Percentiles rank a stretch among this genome's conserved stretches.
phyloP scores from a whole-genome alignment of 37 sponge, comb jelly and placozoan genomes.

The Spongilla lacustris region DNA sequence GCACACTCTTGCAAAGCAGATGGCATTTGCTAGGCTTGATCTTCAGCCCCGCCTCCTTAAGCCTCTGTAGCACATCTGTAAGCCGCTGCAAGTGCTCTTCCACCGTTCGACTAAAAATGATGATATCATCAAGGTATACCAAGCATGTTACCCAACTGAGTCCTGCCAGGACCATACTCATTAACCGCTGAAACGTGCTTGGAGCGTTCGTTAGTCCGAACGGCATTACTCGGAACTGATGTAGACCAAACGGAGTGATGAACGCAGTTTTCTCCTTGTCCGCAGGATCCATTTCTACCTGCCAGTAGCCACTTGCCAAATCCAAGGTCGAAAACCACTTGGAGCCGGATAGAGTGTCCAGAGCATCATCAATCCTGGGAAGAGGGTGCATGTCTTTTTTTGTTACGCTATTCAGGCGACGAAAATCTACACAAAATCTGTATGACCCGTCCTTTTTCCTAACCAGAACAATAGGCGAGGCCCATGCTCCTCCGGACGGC shows the following conservation, averaged over 20 bases:
- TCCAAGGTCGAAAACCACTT: conserved; percentile 27
- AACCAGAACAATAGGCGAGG: conserved; percentile 37
- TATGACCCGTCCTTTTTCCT: conserved; percentile 27
- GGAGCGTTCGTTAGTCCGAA: conserved; percentile 52
- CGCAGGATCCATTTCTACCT: conserved; percentile 17
- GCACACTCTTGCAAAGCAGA: conserved; percentile 3
- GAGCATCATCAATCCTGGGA: conserved; percentile 23
- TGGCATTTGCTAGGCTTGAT: conserved; percentile 36
- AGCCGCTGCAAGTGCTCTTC: conserved; percentile 21
- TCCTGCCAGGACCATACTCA: conserved; percentile 24
- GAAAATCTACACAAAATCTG: conserved; percentile 33
- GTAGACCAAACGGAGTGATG: conserved; percentile 19
- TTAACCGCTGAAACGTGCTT: conserved; percentile 42
- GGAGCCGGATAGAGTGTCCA: conserved; percentile 21
- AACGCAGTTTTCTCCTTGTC: conserved; percentile 43
- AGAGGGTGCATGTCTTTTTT: conserved; percentile 26
- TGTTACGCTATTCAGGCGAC: conserved; percentile 25
- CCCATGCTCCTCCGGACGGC: conserved; percentile 28
- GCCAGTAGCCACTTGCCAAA: conserved; percentile 32
- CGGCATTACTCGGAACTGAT: conserved; percentile 43
- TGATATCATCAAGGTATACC: conserved; percentile 46
- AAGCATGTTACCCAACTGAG: conserved; percentile 25
- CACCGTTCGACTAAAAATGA: conserved; percentile 24
- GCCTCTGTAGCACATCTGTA: conserved; percentile 7
- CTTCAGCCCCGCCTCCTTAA: conserved; percentile 29